phyloP scores from a whole-genome alignment of 2,113 vertebrate species.

The Aphyosemion australe region DNA sequence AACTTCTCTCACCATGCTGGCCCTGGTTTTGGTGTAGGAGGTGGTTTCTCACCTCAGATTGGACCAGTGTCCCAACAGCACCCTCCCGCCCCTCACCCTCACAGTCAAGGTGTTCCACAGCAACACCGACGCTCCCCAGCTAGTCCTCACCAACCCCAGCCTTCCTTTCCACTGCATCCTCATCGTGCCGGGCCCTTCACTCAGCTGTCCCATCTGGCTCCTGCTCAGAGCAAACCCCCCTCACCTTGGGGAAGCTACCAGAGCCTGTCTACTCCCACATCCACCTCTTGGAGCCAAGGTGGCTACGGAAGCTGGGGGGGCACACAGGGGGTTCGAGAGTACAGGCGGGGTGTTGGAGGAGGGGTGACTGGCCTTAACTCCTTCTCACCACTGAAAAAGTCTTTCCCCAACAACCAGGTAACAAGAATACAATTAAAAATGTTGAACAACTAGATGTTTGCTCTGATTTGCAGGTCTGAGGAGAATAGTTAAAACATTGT shows the following conservation, averaged over 20 bases:
- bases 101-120: slow-evolving; percentile 88
- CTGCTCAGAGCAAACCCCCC: slow-evolving; percentile 93
- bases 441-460: background rate
- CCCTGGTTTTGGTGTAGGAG: slow-evolving; percentile 88
- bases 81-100: slow-evolving; percentile 92
- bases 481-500: slow-evolving; percentile 1
- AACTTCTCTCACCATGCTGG: slow-evolving; percentile 97
- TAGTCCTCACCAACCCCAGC: slow-evolving; percentile 93
- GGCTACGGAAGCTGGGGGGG: slow-evolving; percentile 95
- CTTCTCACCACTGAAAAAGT: slow-evolving; percentile 97
- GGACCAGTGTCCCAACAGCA: slow-evolving; percentile 96
- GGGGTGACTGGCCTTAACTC: slow-evolving; percentile 94
- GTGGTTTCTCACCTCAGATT: slow-evolving; percentile 96
- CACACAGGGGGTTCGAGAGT: slow-evolving; percentile 92
- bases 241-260: slow-evolving; percentile 99
- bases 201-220: slow-evolving; percentile 94
- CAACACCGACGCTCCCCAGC: slow-evolving; percentile 84
- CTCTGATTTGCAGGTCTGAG: background rate
- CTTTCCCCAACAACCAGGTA: slow-evolving; percentile 95
- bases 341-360: slow-evolving; percentile 91
- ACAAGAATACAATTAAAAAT: background rate
- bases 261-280: slow-evolving; percentile 93
- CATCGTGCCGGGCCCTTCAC: slow-evolving; percentile 96
- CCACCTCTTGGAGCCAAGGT: slow-evolving; percentile 94
- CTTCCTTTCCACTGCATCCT: slow-evolving; percentile 92